phyloP scores from a whole-genome alignment of 2,113 vertebrate species.

The Columbina picui region DNA sequence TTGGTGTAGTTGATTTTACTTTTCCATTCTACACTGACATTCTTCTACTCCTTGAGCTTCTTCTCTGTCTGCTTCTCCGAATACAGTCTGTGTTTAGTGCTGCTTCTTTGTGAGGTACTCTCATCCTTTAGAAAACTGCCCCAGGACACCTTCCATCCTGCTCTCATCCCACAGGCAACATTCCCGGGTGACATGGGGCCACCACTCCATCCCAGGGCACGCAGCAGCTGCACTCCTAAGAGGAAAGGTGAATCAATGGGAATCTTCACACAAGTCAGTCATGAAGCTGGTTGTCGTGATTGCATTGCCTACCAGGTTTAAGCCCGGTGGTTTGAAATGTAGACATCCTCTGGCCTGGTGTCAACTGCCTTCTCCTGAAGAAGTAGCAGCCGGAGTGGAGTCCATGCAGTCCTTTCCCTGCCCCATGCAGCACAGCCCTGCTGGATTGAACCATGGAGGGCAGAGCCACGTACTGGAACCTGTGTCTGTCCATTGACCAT shows the following conservation, averaged over 20 bases:
- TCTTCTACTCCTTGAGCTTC: not conserved
- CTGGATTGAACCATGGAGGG: rapidly evolving
- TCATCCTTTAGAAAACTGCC: not conserved
- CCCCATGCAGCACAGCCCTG: rapidly evolving
- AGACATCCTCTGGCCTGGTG: not conserved
- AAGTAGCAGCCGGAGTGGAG: not conserved
- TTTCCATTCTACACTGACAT: not conserved
- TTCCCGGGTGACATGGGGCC: not conserved
- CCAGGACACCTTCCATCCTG: not conserved
- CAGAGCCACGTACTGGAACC: not conserved
- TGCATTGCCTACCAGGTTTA: not conserved
- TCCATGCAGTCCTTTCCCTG: rapidly evolving
- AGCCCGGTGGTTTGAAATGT: rapidly evolving
- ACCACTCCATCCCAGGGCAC: not conserved
- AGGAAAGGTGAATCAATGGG: not conserved
- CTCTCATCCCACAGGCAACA: not conserved
- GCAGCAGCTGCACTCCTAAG: not conserved
- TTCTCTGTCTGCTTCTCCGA: not conserved
- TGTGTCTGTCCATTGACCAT: rapidly evolving
- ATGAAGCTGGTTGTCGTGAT: not conserved
- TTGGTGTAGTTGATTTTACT: not conserved
- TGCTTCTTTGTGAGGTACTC: not conserved
- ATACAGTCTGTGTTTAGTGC: not conserved
- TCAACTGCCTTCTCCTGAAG: not conserved
- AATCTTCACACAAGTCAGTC: rapidly evolving